Base-by-base conservation (phyloP, 2,888 invertebrate genomes). In the Odontocolon sp. region DNA sequence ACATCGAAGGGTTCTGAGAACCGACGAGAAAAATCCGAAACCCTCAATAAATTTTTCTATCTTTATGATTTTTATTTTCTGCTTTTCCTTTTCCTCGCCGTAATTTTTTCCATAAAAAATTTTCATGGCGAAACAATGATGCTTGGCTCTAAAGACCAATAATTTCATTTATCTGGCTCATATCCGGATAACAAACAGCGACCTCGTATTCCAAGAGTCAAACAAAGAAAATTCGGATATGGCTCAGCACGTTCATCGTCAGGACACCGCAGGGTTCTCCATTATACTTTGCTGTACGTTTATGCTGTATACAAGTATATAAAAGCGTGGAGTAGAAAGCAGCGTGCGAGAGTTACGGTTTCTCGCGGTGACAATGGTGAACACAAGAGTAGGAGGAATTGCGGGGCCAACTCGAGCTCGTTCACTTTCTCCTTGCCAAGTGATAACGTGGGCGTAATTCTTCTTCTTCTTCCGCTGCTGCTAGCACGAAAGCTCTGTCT, bases 281-380 rank as follows among this genome's bases (percentile, higher is more conserved):
- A n/a, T n/a, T n/a, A n/a, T n/a, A n/a, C n/a, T n/a, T n/a, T n/a
- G n/a, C n/a, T n/a, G n/a, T 56, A 36, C 64, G 28, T 36, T 38
- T 28, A 45, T 21, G 9, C 36, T 33, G 23, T 28, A 61, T 23
- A 23, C 61, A 54, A n/a, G n/a, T n/a, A n/a, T n/a, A 16, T 59
- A 52, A 11, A 26, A 50, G 50, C 16, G 40, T 9, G 33, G 68
- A 57, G 64, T 71, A 71, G 71, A 71, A 71, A 71, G 64, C 64
- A 71, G 64, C 63, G 64, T 56, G 64, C 54, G 63, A 71, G 56
- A 64, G 71, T 71, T 71, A 71, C 64, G 71, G 64, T 63, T 71
- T 64, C 56, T 71, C 56, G 71, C 38, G 56, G 71, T 71, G 71
- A 71, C 71, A 71, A 71, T 71, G 56, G 64, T 33, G 56, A 54